Evolutionary conservation across 2,888 invertebrate species (phyloP), one percentile per base, ranked within the genome.

Genomic region (Morpho achilles): DNA sequence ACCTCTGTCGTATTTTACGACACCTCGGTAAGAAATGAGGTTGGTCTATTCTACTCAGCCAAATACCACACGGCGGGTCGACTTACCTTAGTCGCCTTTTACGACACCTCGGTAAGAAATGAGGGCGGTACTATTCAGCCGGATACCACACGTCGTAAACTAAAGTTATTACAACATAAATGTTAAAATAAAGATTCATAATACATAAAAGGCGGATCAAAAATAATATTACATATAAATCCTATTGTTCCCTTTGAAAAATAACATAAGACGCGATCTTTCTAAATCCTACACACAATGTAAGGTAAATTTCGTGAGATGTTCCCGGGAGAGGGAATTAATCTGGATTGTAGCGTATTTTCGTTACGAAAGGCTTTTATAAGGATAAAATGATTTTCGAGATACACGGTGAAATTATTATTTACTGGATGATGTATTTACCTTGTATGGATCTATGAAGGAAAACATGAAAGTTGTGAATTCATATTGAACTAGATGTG

Each of bases 281-380:
- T 47, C 47, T 58, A 58, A 58, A 50, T 53, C 41, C 53, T 10
- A 16, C 16, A 45, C 39, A 53, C 50, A 58, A 58, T 50, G 40
- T 23, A 41, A 40, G 23, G 41, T 3, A 44, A 42, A 46, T 45
- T 53, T 50, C 53, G 23, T 44, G 50, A 58, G 53, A 48, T 43
- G 40, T 41, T 50, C 45, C 41, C 45, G 45, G 50, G 8, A 49
- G 40, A 42, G 45, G 41, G 53, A 53, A 39, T 49, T 54, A 46
- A 50, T 53, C 41, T 7, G 50, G 46, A 46, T 53, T 40, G 46
- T 48, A 41, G n/a, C 41, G 42, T 53, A 53, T 58, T 53, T 58
- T 53, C 53, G n/a, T 41, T 7, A 8, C 8, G 47, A 49, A 43
- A 39, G 43, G 32, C 52, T 58, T 53, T 46, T 40, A 41, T 47